Evolutionary conservation across 2,888 invertebrate genomes (phyloP).

Genomic region (Acrobasis repandana): DNA sequence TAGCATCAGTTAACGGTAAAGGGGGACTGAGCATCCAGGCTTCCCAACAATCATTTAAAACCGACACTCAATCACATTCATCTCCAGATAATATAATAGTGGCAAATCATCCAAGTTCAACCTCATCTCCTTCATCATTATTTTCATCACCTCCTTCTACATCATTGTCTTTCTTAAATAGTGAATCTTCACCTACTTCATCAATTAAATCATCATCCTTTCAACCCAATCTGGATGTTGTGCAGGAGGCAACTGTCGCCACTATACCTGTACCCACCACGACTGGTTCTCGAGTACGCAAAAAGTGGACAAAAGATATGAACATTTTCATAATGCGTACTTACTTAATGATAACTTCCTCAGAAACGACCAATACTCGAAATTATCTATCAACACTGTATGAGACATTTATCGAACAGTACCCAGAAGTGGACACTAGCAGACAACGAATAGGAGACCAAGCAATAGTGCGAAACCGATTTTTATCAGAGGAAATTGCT

Average conservation of each 20-base stretch:
- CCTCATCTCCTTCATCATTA: background rate
- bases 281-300: background rate
- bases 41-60: background rate
- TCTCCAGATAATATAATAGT: background rate
- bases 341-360: background rate
- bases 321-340: conserved; percentile 3
- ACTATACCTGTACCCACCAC: background rate
- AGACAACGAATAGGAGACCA: background rate
- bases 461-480: background rate
- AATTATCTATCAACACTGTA: background rate
- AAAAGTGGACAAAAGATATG: conserved; percentile 6
- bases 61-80: background rate
- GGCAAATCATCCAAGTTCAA: background rate
- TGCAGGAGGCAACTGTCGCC: conserved; percentile 5
- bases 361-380: background rate
- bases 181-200: background rate
- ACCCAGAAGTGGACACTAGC: background rate
- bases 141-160: background rate
- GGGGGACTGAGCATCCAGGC: background rate
- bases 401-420: background rate
- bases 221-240: conserved; percentile 10
- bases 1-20: too few species aligned
- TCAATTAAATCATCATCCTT: background rate
- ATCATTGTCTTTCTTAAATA: background rate
- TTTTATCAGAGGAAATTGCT: too few species aligned